A percentile compares a stretch with the other conserved stretches of the same genome.
Conservation (phyloP, 2,797 vertebrate species). For the Anniella stebbinsi region DNA sequence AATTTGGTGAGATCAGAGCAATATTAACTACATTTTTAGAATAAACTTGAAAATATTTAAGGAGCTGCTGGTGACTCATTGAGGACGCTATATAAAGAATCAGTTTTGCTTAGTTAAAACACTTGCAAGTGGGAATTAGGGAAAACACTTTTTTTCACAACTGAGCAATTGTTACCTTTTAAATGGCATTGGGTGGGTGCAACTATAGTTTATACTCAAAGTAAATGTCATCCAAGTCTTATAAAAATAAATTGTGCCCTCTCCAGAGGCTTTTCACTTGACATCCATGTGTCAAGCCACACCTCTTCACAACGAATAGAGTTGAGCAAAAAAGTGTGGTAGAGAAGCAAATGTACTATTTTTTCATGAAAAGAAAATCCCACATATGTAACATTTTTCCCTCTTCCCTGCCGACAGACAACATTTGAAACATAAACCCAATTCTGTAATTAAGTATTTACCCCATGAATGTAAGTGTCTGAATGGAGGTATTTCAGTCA, state of each 20-base stretch:
- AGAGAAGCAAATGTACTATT: not conserved
- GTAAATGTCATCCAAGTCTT: slow-evolving; percentile 41
- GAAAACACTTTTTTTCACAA: slow-evolving; percentile 34
- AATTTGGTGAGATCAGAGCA: not conserved
- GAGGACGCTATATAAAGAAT: slow-evolving; percentile 29
- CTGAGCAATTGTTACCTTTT: slow-evolving; percentile 47
- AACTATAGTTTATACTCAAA: slow-evolving; percentile 34
- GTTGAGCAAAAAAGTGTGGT: not conserved
- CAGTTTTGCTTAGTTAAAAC: slow-evolving; percentile 26
- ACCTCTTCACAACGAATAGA: not conserved
- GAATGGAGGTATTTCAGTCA: not conserved
- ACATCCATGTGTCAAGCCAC: slow-evolving; percentile 21
- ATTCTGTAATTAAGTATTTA: slow-evolving; percentile 15
- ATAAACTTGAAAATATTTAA: not conserved
- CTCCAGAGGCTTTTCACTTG: slow-evolving; percentile 32
- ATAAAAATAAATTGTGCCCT: slow-evolving; percentile 35
- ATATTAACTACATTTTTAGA: not conserved
- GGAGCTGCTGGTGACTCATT: not conserved
- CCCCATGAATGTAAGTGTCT: not conserved
- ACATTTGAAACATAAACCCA: slow-evolving; percentile 14
- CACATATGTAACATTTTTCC: slow-evolving; percentile 6
- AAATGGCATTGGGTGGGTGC: slow-evolving; percentile 43
- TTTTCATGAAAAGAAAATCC: slow-evolving; percentile 19
- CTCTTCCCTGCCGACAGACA: slow-evolving; percentile 1
- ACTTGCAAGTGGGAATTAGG: slow-evolving; percentile 43